A percentile compares a stretch with the other conserved stretches of the same genome.
phyloP scores from a whole-genome alignment of 1,140 invertebrate genomes.

The Drosophila nasuta region DNA sequence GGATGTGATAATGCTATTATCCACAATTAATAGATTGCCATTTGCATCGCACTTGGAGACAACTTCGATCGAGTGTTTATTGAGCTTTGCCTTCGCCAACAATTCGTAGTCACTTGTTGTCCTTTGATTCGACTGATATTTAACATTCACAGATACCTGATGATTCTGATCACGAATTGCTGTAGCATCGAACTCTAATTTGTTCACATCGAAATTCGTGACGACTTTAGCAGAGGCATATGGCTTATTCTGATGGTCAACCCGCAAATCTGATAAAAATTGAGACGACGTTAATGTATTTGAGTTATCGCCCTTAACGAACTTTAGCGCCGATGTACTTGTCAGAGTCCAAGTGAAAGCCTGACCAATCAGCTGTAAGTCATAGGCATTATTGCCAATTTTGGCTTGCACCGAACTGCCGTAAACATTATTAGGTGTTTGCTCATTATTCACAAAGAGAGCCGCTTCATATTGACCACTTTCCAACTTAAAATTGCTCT shows the following conservation, averaged over 20 bases:
- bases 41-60: constrained; percentile 57
- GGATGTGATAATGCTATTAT: constrained; percentile 67
- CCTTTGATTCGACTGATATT: constrained; percentile 63
- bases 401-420: constrained; percentile 57
- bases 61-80: constrained; percentile 69
- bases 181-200: constrained; percentile 56
- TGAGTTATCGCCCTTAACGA: constrained; percentile 31
- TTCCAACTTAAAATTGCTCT: constrained; percentile 60
- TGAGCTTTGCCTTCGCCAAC: constrained; percentile 58
- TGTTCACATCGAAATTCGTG: constrained; percentile 48
- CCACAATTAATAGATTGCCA: constrained; percentile 61
- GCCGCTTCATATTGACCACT: constrained; percentile 60
- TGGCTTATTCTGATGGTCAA: constrained; percentile 57
- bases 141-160: constrained; percentile 50
- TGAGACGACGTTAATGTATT: constrained; percentile 45
- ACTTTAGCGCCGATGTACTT: constrained; percentile 39
- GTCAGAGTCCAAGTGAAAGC: constrained; percentile 48
- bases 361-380: constrained; percentile 50
- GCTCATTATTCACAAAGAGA: constrained; percentile 70
- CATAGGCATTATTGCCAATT: constrained; percentile 40
- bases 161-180: constrained; percentile 52
- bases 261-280: constrained; percentile 38
- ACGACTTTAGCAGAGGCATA: constrained; percentile 44
- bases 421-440: constrained; percentile 57
- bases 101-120: constrained; percentile 80